Conservation (phyloP, 30 jellyfish, hydroid and myxozoan genomes). For the Aurelia sp. region DNA sequence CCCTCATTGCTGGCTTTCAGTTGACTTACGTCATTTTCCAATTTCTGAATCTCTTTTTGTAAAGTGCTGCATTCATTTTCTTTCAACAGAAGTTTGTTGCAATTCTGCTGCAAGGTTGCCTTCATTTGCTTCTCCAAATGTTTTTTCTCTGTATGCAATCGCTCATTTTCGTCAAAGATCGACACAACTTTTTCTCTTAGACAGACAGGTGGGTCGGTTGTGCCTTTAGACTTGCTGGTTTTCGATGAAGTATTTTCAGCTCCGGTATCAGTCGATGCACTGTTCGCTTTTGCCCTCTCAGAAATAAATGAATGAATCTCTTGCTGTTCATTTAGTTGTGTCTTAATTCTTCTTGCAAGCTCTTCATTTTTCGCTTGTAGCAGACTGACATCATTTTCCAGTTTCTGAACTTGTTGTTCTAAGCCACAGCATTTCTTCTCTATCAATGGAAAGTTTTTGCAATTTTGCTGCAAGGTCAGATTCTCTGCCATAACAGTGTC, state of each 20-base stretch:
- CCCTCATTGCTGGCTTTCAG: no score
- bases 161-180: constrained; percentile 21
- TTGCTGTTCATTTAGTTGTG: neutral
- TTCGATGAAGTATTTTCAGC: neutral
- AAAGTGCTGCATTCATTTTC: no score
- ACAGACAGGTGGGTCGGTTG: neutral
- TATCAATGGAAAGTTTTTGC: no score
- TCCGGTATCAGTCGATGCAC: neutral
- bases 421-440: no score
- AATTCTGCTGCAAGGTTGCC: no score
- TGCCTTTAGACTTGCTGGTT: neutral
- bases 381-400: neutral
- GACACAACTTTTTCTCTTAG: neutral
- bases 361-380: neutral
- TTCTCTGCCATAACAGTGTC: neutral
- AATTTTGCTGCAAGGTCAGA: neutral
- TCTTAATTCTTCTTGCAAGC: neutral
- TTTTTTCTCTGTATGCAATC: neutral
- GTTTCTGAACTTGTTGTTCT: no score
- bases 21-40: no score
- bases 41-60: no score
- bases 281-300: neutral
- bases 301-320: neutral
- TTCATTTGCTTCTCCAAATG: no score
- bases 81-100: no score